Base-by-base conservation (phyloP, 2,113 vertebrate genomes). In the Nansenia antarctica region DNA sequence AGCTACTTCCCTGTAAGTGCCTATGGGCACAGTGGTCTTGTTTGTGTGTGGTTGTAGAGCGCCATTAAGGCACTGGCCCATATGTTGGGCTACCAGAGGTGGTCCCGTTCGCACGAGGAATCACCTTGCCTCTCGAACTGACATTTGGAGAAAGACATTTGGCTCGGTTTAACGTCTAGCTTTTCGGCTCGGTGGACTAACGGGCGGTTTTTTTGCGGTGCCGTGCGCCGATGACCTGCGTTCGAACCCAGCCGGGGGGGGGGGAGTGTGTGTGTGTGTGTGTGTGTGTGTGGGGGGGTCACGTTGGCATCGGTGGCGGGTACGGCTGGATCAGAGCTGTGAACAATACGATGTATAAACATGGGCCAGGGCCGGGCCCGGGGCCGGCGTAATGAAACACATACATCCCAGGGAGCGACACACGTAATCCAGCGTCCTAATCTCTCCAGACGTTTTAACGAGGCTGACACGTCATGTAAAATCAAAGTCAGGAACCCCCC, bases 391-490 rank as follows among this genome's bases (percentile, higher is more conserved):
- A 87, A 85, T 85, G 77, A 84, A 85, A 87, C 70, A 60, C 76
- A 68, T 79, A 9, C 67, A 49, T 14, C 14, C 12, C 26, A 34
- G 27, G 18, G 61, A 20, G 61, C 68, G 85, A 85, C 85, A 80
- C 74, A 31, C 54, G 69, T 78, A 82, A 86, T 85, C 68, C 67
- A 15, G 62, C 39, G n/a, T n/a, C n/a, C 64, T 85, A 85, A 89
- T 86, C 82, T 82, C 80, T 81, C 77, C 72, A 75, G 85, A 86
- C 77, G 0, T 86, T 90, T 87, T 89, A 85, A 89, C 80, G 59
- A 82, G 81, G 70, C 84, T 82, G 83, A 88, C 87, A 82, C 79
- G 77, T 85, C 83, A 74, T 58, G 31, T 86, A 72, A 89, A 92
- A 88, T 86, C 82, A 87, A 88, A 87, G 69, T 64, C 60, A 65